Evolutionary conservation across 1,140 invertebrate species (phyloP).

Genomic region (Nebria ingens): DNA sequence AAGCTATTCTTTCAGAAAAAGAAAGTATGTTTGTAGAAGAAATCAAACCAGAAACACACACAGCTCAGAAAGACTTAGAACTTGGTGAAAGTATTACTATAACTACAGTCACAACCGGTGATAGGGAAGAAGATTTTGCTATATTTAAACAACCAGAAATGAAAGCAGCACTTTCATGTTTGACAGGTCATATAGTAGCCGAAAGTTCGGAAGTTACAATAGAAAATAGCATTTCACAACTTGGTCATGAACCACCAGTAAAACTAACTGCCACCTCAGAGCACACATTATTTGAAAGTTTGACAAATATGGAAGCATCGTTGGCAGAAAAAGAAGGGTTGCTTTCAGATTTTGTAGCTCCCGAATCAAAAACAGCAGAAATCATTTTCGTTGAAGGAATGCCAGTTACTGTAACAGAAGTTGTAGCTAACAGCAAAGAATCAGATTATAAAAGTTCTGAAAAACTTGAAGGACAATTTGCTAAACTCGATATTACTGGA

Average conservation of each 20-base stretch:
- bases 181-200: conserved; percentile 34
- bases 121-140: conserved; percentile 38
- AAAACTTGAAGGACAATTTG: conserved; percentile 32
- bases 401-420: conserved; percentile 20
- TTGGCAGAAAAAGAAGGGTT: conserved; percentile 29
- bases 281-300: conserved; percentile 27
- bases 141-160: conserved; percentile 24
- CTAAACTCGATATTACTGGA: conserved; percentile 33
- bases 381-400: conserved; percentile 25
- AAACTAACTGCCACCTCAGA: conserved; percentile 28
- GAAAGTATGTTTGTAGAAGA: conserved; percentile 38
- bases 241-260: conserved; percentile 19
- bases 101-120: conserved; percentile 38
- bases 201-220: conserved; percentile 31
- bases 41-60: conserved; percentile 30
- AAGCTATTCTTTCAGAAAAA: conserved; percentile 34
- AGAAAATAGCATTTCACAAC: conserved; percentile 26
- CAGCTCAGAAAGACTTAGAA: conserved; percentile 37
- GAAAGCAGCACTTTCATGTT: conserved; percentile 26
- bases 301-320: conserved; percentile 27
- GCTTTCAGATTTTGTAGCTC: conserved; percentile 20
- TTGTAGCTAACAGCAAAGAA: conserved; percentile 18
- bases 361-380: conserved; percentile 23
- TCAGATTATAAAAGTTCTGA: conserved; percentile 12
- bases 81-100: conserved; percentile 38